phyloP scores from a whole-genome alignment of 2,888 invertebrate genomes.

The Hydriomena furcata region DNA sequence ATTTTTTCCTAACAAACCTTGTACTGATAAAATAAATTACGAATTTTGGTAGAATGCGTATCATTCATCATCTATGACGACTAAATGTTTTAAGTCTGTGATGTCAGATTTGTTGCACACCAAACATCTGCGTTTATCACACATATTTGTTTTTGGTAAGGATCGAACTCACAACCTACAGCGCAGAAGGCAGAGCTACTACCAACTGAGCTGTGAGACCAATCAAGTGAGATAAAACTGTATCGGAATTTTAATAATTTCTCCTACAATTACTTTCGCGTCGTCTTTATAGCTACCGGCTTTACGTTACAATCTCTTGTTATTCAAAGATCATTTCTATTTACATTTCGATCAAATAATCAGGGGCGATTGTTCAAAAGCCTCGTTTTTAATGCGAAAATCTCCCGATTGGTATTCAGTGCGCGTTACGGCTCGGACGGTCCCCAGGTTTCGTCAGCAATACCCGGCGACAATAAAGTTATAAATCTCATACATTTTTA shows the following conservation, averaged over 20 bases:
- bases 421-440: constrained; percentile 48
- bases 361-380: constrained; percentile 41
- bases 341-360: constrained; percentile 31
- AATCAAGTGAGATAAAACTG: too few relatives aligned
- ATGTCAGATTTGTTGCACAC: too few relatives aligned
- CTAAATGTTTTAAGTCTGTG: too few relatives aligned
- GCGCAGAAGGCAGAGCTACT: too few relatives aligned
- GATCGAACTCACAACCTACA: too few relatives aligned
- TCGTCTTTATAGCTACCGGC: constrained; percentile 10
- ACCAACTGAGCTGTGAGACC: too few relatives aligned
- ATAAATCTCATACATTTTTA: constrained; percentile 73
- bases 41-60: too few relatives aligned
- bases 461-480: constrained; percentile 56
- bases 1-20: too few relatives aligned
- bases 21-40: too few relatives aligned
- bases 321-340: constrained; percentile 27
- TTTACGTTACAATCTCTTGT: constrained; percentile 19
- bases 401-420: constrained; percentile 55
- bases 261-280: constrained; percentile 3
- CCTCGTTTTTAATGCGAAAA: constrained; percentile 59
- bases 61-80: too few relatives aligned
- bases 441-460: constrained; percentile 45
- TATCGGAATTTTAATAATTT: not conserved
- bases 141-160: too few relatives aligned
- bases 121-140: too few relatives aligned